Conservation (phyloP, 2,888 invertebrate species). For the Dasypolia templi region DNA sequence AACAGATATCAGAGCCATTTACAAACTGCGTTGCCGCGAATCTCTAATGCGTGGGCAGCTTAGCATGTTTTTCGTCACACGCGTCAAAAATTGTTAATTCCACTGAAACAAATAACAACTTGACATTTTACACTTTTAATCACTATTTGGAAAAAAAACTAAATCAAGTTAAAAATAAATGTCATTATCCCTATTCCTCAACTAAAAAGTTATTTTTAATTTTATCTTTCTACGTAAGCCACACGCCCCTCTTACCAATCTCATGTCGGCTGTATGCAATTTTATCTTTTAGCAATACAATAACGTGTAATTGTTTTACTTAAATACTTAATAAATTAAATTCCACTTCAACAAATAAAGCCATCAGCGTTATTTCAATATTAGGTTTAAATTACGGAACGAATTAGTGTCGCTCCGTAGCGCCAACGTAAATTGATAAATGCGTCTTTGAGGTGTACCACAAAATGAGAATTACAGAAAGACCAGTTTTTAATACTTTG, state of each 20-base stretch:
- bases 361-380: conserved; percentile 41
- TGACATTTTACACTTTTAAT: too few species aligned
- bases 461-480: neutral
- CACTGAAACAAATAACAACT: too few species aligned
- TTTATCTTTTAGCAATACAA: neutral
- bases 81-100: too few species aligned
- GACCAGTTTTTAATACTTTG: too few species aligned
- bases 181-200: too few species aligned
- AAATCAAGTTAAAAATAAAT: too few species aligned
- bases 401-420: conserved; percentile 29
- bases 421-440: conserved; percentile 36
- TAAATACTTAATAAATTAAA: conserved; percentile 33
- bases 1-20: too few species aligned
- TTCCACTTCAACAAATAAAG: conserved; percentile 45
- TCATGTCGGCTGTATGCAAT: neutral
- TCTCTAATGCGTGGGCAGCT: too few species aligned
- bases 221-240: neutral
- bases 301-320: conserved; percentile 20
- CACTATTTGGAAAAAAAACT: too few species aligned
- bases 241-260: neutral
- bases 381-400: conserved; percentile 46
- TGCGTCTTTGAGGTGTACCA: neutral
- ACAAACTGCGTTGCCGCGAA: too few species aligned
- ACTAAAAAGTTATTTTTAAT: neutral
- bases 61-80: too few species aligned